Evolutionary conservation across 2,113 vertebrate genomes (phyloP).

Genomic region (Laticauda colubrina): DNA sequence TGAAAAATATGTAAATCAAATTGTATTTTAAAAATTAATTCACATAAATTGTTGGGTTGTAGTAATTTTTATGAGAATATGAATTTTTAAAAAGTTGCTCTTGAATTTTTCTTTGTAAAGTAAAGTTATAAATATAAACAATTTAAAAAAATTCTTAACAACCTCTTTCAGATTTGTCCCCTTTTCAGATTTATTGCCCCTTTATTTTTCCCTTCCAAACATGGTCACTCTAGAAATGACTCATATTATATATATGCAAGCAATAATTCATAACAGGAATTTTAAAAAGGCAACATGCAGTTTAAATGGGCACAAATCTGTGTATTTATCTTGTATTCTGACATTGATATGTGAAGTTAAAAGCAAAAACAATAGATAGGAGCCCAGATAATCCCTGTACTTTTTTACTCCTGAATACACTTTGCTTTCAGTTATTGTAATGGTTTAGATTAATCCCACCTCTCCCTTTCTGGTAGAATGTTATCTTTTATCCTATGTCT

Average conservation of each 20-base stretch:
- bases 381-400: neutral
- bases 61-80: neutral
- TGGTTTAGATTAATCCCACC: neutral
- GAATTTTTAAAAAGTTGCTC: neutral
- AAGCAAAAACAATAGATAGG: neutral
- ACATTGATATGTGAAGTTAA: neutral
- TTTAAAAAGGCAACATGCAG: neutral
- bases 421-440: neutral
- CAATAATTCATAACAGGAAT: neutral
- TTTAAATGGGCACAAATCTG: neutral
- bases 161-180: neutral
- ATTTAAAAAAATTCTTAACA: neutral
- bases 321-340: neutral
- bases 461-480: neutral
- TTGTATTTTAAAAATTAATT: neutral
- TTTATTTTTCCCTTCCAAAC: neutral
- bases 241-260: neutral
- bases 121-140: neutral
- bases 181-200: neutral
- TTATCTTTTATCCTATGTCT: neutral
- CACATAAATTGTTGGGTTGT: neutral
- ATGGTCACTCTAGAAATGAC: neutral
- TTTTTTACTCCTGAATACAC: neutral
- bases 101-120: neutral
- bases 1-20: neutral